Evolutionary conservation across 2,888 invertebrate species (phyloP), one percentile per base, ranked within the genome.

Genomic region (Fabriciana adippe): DNA sequence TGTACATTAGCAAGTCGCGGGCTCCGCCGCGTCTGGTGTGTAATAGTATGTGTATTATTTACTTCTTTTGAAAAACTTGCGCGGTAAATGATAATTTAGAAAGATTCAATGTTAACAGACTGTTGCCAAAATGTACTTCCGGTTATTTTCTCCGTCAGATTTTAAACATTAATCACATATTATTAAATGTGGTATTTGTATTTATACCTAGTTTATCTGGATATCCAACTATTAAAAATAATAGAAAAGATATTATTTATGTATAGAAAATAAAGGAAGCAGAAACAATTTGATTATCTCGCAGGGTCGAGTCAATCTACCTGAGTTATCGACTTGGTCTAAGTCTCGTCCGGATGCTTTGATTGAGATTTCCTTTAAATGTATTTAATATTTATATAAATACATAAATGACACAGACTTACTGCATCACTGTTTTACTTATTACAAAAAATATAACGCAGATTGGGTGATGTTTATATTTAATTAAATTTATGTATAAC

Each of bases 1-100:
- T 79, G 77, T 78, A 76, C 80, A 72, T 73, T 60, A 74, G 73
- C 57, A 67, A 67, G 67, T 77, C 76, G 73, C 75, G 76, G 90
- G 89, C 89, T 84, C 91, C 92, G 77, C 67, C 56, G 75, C 81
- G 91, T 92, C 92, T 91, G 83, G 81, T 79, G 77, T 75, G 77
- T 75, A 77, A 76, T 68, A 62, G 79, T 80, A 76, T 74, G 81
- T 80, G 76, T 75, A 75, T 75, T 78, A 80, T 75, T 74, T 76
- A 72, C 73, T 74, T 75, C 55, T 57, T 72, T 72, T 83, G 81
- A 81, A 77, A 81, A 82, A 81, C 78, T 73, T 75, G 81, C 81
- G 78, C 76, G 77, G 76, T 81, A 79, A 88, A 89, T 88, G 82
- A 77, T 75, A 78, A 78, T 79, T 81, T 81, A 75, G 76, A 73